Base-by-base conservation (phyloP, 2,888 invertebrate species). In the Hyposoter didymator region DNA sequence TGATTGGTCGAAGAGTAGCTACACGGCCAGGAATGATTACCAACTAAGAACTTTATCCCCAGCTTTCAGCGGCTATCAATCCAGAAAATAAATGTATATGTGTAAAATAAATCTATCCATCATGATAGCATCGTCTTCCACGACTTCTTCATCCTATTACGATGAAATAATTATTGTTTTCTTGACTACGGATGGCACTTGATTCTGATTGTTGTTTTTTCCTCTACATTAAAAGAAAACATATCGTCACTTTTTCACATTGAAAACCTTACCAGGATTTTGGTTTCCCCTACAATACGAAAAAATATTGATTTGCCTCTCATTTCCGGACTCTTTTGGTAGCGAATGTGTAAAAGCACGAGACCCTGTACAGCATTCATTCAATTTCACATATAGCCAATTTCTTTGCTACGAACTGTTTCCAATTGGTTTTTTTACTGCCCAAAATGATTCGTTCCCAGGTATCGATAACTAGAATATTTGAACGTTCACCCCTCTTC, bases 41-140 rank as follows among this genome's bases (percentile, higher is more conserved):
- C 75, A 70, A 64, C 78, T 43, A 75, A 75, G 79, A 85, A 78
- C 75, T 72, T 85, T 66, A 52, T 82, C 72, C 55, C 74, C 74
- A 70, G 74, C 49, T 84, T 84, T 76, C 76, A 70, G 32, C 72
- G 39, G 14, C 12, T 75, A 55, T 43, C 79, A 67, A 76, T 84
- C 83, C 83, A 85, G 88, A 87, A 88, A 84, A 84, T 88, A 88
- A 79, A 76, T 17, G 28, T n/a, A 67, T 49, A 64, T 49, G 19
- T 66, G 43, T 14, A 45, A 47, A 22, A 75, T n/a, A 8, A 62
- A 45, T 67, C 45, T 7, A 67, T 43, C 22, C 14, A 45, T 45
- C 28, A 28, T 28, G 22, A 12, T 45, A 14, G 3, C 69, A 47
- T 17, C 69, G 22, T 28, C 45, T 17, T 14, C 43, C 4, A 45